Percentiles rank a stretch among this genome's conserved stretches.
These are phyloP conservation scores for Acrobasis consociella DNA, from an alignment of 2,888 invertebrate species.

Conservation along the genomic window DNA sequence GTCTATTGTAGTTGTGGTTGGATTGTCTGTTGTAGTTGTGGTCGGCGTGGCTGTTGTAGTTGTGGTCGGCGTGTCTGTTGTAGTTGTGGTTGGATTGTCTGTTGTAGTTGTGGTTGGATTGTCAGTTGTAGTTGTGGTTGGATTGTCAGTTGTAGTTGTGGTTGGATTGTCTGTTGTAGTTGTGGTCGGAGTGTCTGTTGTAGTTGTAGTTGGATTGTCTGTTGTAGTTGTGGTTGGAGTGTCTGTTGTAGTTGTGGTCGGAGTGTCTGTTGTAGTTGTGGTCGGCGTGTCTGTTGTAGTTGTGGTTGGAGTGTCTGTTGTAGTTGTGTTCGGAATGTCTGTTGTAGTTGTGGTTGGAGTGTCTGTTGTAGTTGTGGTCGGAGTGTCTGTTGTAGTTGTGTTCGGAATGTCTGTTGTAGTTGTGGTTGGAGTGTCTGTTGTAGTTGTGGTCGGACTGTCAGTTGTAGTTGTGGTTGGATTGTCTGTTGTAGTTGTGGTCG, in stretches of 20 bases:
- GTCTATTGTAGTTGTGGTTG: conserved; percentile 24
- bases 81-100: background rate
- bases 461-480: conserved; percentile 17
- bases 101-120: background rate
- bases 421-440: background rate
- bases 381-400: no score
- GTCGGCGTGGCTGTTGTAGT: conserved; percentile 10
- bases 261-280: background rate
- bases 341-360: background rate
- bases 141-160: background rate
- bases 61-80: background rate
- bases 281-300: background rate
- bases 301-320: conserved; percentile 6
- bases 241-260: background rate
- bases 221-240: background rate
- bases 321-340: conserved; percentile 14
- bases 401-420: background rate
- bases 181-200: background rate
- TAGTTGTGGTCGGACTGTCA: background rate
- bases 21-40: conserved; percentile 7
- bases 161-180: background rate
- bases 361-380: background rate
- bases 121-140: no score
- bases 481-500: conserved; percentile 12
- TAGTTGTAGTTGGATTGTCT: background rate